Conservation (phyloP, 2,113 vertebrate genomes). For the Pluvialis apricaria region DNA sequence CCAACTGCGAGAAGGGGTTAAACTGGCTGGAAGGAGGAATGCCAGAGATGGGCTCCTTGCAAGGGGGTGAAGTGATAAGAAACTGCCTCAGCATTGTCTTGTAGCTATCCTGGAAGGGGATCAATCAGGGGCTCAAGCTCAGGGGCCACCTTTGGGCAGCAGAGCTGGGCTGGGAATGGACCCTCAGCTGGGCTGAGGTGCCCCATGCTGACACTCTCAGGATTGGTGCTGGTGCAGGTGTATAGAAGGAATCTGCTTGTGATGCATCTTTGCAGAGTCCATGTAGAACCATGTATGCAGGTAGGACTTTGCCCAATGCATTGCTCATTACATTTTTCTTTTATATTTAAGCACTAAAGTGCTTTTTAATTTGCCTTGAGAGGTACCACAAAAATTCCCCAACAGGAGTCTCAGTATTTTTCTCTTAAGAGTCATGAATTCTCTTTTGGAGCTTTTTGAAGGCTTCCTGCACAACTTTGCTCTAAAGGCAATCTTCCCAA, state of each 20-base stretch:
- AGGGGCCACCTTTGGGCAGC: not conserved
- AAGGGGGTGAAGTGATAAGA: not conserved
- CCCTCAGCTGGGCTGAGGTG: not conserved
- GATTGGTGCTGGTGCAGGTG: not conserved
- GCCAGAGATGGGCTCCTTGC: not conserved
- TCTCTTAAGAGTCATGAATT: not conserved
- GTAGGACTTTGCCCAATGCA: not conserved
- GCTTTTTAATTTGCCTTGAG: not conserved
- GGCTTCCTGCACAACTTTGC: not conserved
- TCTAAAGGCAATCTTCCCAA: not conserved
- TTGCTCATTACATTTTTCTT: not conserved
- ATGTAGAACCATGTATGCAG: not conserved
- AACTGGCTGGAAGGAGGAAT: not conserved
- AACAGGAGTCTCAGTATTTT: not conserved
- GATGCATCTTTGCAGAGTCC: not conserved
- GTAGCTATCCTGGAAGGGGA: not conserved
- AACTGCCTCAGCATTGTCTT: not conserved
- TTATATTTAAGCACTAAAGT: not conserved
- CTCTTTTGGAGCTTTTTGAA: not conserved
- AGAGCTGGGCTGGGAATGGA: not conserved
- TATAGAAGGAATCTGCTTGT: not conserved
- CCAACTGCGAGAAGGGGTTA: not conserved
- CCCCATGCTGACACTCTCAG: accelerated
- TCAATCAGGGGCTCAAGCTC: not conserved
- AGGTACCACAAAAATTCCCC: not conserved